Evolutionary conservation across 1,140 invertebrate species (phyloP).

Genomic region (Penaeus indicus): DNA sequence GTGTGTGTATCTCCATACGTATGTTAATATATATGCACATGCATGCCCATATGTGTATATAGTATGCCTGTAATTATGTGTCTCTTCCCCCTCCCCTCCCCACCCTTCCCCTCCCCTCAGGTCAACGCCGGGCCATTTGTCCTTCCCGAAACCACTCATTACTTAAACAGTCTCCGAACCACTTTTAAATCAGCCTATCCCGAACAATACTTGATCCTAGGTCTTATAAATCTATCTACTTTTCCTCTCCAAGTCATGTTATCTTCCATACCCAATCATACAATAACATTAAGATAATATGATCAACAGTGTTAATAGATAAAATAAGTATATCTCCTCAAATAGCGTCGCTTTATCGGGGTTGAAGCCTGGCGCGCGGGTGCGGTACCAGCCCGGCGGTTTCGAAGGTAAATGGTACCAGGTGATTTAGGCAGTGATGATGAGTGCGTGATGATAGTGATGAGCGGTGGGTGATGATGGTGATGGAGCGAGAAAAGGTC

Average conservation of each 20-base stretch:
- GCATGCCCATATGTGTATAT: too few relatives aligned
- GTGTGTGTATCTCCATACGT: too few relatives aligned
- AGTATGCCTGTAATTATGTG: background rate
- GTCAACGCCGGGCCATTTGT: slow-evolving; percentile 18
- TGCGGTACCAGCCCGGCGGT: slow-evolving; percentile 7
- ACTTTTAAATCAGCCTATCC: background rate
- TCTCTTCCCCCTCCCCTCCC: background rate
- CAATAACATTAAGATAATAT: too few relatives aligned
- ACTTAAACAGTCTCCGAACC: background rate
- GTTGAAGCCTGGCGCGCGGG: background rate
- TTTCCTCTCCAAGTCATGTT: too few relatives aligned
- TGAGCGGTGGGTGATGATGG: slow-evolving; percentile 25
- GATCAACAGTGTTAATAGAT: background rate
- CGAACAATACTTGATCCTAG: background rate
- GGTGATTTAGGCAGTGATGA: slow-evolving; percentile 26
- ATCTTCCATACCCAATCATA: too few relatives aligned
- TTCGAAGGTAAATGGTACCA: slow-evolving; percentile 2
- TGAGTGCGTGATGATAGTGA: slow-evolving; percentile 22
- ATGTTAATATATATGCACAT: too few relatives aligned
- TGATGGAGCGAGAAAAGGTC: slow-evolving; percentile 15
- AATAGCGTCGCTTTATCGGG: too few relatives aligned
- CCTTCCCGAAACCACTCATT: slow-evolving; percentile 6
- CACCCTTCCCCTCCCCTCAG: background rate
- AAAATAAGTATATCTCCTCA: too few relatives aligned
- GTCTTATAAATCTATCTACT: too few relatives aligned